Evolutionary conservation across 2,797 vertebrate species (phyloP).

Genomic region (Tokudaia tokunoshimensis): DNA sequence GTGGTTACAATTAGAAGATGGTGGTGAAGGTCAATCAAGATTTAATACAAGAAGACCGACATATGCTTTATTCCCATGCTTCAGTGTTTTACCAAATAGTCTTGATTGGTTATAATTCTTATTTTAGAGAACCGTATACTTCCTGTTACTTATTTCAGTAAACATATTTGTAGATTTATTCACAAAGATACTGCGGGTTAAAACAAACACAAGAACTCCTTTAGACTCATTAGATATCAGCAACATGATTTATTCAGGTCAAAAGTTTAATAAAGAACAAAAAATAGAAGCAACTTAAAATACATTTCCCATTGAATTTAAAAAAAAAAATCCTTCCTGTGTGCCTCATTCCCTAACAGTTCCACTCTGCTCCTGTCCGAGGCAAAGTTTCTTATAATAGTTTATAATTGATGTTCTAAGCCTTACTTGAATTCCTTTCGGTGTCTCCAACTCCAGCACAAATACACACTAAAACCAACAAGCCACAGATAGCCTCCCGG

Average conservation of each 20-base stretch:
- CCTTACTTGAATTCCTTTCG: not conserved
- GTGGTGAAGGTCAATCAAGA: not conserved
- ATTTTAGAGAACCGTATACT: not conserved
- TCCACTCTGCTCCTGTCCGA: not conserved
- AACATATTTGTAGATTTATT: not conserved
- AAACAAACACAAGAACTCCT: slow-evolving; percentile 4
- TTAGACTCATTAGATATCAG: slow-evolving; percentile 57
- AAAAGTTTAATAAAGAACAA: slow-evolving; percentile 39
- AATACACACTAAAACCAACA: not conserved
- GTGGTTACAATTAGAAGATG: not conserved
- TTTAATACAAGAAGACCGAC: not conserved
- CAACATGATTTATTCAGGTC: slow-evolving; percentile 39
- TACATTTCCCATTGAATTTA: not conserved
- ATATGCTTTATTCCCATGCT: not conserved
- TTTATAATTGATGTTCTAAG: not conserved
- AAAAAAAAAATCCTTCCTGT: not conserved
- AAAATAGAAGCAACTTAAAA: slow-evolving; percentile 55
- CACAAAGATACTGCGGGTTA: not conserved
- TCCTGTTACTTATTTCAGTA: slow-evolving; percentile 3
- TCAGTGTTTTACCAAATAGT: not conserved
- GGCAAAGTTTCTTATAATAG: not conserved
- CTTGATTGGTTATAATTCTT: not conserved
- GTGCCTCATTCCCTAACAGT: not conserved
- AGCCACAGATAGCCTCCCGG: not conserved
- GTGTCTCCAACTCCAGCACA: not conserved